Base-by-base conservation (phyloP, 2,113 vertebrate genomes). In the Podilymbus podiceps region DNA sequence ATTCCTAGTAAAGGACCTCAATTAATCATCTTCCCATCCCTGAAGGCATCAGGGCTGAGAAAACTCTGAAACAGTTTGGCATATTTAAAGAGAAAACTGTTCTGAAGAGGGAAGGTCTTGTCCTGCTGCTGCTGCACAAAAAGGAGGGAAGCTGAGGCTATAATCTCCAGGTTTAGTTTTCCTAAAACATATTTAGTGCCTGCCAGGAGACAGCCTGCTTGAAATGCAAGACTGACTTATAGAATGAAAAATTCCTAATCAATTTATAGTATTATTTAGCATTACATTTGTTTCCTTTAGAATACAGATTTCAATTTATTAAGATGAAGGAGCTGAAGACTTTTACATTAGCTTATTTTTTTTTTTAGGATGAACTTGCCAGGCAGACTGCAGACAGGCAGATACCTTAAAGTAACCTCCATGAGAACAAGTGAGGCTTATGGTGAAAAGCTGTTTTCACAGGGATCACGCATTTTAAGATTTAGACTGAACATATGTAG, bases 1-100 rank as follows among this genome's bases (percentile, higher is more conserved):
- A 69, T 15, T 94, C 94, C 97, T 98, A 79, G 16, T 53, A 58
- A 97, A 88, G 33, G 27, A 56, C 53, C 77, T 27, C 27, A 24
- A 23, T 63, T 67, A 56, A 35, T 56, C 47, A 67, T 38, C 89
- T 62, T 47, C n/a, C 55, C 11, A 55, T 23, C 14, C 62, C 35
- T 49, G n/a, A 35, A 53, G 60, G 16, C 38, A 68, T 68, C 46
- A 33, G 60, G 52, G 60, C 68, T 53, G 78, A 60, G 62, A 89
- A 68, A 68, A 20, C 33, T 67, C 33, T 47, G 78, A 53, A 53
- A 59, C 18, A n/a, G 30, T 68, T 38, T 28, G 60, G 19, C 28
- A 5, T 46, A 28, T 67, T 59, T 60, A 38, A 53, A 82, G 46
- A 33, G 15, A 67, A 67, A 75, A 47, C 19, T 21, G 17, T 33